Percentiles rank a stretch among this genome's conserved stretches.
Evolutionary conservation across 2,113 vertebrate genomes (phyloP).

Genomic region (Stomatorhinus ivindoensis): DNA sequence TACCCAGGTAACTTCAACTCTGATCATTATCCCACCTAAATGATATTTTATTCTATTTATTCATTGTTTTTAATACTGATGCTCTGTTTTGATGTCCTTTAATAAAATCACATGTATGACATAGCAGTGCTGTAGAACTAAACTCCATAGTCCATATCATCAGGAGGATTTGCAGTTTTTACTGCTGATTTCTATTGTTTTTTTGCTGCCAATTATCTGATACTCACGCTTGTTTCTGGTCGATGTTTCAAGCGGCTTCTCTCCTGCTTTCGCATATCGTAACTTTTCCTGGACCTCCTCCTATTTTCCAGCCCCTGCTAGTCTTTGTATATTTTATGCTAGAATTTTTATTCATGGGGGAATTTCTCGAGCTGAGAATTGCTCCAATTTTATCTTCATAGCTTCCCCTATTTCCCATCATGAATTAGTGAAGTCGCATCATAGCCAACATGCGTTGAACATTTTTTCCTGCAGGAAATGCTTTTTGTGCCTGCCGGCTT

Average conservation of each 20-base stretch:
- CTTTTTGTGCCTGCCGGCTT: neutral
- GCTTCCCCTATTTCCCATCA: neutral
- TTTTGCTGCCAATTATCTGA: neutral
- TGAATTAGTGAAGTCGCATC: neutral
- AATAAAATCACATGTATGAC: neutral
- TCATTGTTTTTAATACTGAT: neutral
- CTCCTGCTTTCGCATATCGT: neutral
- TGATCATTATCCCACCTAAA: neutral
- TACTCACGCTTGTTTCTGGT: neutral
- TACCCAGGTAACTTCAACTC: neutral
- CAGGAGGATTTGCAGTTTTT: neutral
- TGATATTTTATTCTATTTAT: neutral
- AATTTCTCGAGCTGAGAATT: neutral
- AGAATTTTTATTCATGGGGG: neutral
- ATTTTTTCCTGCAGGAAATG: neutral
- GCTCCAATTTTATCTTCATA: neutral
- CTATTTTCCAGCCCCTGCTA: neutral
- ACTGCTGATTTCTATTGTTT: neutral
- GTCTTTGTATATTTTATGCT: conserved; percentile 2
- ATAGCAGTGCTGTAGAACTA: neutral
- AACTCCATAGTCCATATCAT: neutral
- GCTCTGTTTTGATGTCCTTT: neutral
- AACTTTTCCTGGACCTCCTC: neutral
- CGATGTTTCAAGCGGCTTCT: neutral
- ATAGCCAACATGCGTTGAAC: neutral